Percentiles rank a stretch among this genome's conserved stretches.
phyloP scores from a whole-genome alignment of 2,797 vertebrate genomes.

The Spinibarbus caldwelli region DNA sequence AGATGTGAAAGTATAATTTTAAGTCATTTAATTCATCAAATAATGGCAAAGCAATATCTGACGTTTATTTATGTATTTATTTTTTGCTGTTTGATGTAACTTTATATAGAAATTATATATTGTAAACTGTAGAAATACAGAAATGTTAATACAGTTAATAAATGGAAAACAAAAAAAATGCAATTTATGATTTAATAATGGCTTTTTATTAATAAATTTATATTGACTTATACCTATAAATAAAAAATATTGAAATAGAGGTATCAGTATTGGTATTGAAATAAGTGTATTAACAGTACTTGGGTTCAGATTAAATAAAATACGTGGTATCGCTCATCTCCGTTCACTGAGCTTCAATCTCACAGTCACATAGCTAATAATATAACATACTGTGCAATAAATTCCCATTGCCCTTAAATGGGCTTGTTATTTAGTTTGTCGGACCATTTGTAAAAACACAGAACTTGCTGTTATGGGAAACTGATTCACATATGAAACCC shows the following conservation, averaged over 20 bases:
- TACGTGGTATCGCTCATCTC: too few relatives aligned
- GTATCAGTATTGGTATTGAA: background rate
- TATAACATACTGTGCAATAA: background rate
- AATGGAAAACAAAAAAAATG: too few relatives aligned
- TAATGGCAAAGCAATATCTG: background rate
- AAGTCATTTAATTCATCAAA: background rate
- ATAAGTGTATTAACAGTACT: background rate
- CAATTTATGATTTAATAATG: too few relatives aligned
- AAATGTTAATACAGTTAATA: too few relatives aligned
- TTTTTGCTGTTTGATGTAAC: background rate
- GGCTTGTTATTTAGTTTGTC: background rate
- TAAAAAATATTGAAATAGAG: too few relatives aligned
- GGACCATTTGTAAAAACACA: slow-evolving; percentile 5
- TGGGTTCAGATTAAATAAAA: too few relatives aligned
- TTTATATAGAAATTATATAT: too few relatives aligned
- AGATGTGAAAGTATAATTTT: too few relatives aligned
- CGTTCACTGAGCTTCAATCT: background rate
- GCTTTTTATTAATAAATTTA: too few relatives aligned
- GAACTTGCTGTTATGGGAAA: background rate
- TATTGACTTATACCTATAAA: too few relatives aligned
- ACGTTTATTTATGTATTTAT: too few relatives aligned
- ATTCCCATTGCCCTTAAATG: background rate
- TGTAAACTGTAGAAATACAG: too few relatives aligned
- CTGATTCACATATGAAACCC: background rate
- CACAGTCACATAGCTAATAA: background rate